Conservation (phyloP, 2,113 vertebrate species). For the Aspiorhynchus laticeps region DNA sequence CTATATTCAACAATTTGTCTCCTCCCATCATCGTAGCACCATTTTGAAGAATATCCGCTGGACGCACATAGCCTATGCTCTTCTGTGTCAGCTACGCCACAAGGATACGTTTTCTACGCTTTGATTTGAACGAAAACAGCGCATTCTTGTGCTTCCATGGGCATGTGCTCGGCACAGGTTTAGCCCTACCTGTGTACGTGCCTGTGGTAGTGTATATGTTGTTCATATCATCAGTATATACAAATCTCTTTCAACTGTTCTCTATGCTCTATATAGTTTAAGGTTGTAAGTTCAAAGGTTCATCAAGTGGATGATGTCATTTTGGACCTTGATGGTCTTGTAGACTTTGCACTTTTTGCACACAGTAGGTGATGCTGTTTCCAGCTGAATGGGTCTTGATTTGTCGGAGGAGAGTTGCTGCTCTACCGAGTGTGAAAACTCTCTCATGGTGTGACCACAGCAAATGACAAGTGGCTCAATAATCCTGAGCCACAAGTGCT, state of each 20-base stretch:
- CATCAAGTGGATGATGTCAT: slow-evolving; percentile 40
- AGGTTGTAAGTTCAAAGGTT: slow-evolving; percentile 27
- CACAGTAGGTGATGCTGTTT: slow-evolving; percentile 48
- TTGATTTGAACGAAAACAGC: no score
- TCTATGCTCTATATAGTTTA: neutral
- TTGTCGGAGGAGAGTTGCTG: slow-evolving; percentile 60
- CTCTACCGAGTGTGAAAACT: slow-evolving; percentile 45
- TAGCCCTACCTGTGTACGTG: no score
- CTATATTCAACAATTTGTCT: no score
- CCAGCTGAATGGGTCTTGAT: slow-evolving; percentile 60
- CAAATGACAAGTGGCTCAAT: slow-evolving; percentile 48
- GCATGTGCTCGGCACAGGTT: no score
- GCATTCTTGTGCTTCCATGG: no score
- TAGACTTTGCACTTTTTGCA: slow-evolving; percentile 64
- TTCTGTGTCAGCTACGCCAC: no score
- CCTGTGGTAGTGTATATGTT: neutral
- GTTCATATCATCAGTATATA: neutral
- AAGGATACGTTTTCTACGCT: no score
- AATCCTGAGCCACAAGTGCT: slow-evolving; percentile 19
- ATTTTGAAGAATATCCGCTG: no score
- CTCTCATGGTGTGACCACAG: slow-evolving; percentile 40
- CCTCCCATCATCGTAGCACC: no score
- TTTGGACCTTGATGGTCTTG: slow-evolving; percentile 16
- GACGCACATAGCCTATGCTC: no score
- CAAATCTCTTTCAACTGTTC: neutral